Conservation (phyloP, 2,888 invertebrate species). For the Baronia brevicornis region DNA sequence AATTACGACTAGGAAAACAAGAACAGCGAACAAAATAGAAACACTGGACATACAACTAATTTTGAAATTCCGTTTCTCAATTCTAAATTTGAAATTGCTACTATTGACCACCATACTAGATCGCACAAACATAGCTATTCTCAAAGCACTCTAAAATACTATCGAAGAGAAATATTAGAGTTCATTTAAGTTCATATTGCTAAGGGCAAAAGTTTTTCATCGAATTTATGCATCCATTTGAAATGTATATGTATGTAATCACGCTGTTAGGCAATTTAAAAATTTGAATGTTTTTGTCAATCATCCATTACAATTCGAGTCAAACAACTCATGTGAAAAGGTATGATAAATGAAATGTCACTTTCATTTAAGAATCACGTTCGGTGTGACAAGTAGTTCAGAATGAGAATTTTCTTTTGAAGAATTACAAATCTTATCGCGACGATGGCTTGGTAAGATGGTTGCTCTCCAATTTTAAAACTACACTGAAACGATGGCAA, state of each 20-base stretch:
- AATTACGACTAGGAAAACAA: constrained; percentile 40
- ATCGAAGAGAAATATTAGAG: constrained; percentile 10
- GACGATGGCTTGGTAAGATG: too few relatives aligned
- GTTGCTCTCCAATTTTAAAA: too few relatives aligned
- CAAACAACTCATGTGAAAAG: too few relatives aligned
- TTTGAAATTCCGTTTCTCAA: constrained; percentile 29
- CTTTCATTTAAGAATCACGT: too few relatives aligned
- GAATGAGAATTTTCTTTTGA: too few relatives aligned
- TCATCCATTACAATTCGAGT: constrained; percentile 6
- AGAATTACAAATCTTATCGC: too few relatives aligned
- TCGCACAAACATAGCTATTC: constrained; percentile 17
- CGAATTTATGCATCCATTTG: constrained; percentile 18
- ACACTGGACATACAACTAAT: constrained; percentile 30
- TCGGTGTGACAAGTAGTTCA: too few relatives aligned
- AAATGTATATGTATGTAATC: constrained; percentile 14
- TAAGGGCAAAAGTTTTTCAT: too few relatives aligned
- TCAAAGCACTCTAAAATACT: constrained; percentile 17
- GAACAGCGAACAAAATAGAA: constrained; percentile 22
- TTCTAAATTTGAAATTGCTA: constrained; percentile 27
- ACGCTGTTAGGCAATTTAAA: constrained; percentile 6
- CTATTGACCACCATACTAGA: constrained; percentile 22
- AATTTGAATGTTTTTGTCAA: constrained; percentile 3
- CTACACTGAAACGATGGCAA: too few relatives aligned
- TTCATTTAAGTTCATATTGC: too few relatives aligned
- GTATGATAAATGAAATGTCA: too few relatives aligned